Evolutionary conservation across 2,888 invertebrate genomes (phyloP).

Genomic region (Conomelus anceps): DNA sequence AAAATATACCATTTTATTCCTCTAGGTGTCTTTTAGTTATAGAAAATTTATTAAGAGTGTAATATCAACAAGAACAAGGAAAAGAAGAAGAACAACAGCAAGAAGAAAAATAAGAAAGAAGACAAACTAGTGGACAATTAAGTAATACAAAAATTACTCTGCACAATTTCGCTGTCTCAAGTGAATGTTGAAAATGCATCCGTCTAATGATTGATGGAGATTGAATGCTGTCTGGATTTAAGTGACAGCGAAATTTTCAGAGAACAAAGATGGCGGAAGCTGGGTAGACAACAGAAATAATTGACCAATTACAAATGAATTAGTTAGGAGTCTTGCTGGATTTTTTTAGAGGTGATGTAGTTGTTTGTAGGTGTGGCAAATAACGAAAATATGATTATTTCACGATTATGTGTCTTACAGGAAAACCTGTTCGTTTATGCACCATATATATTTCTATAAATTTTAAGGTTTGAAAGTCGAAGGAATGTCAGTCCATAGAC

Average conservation of each 20-base stretch:
- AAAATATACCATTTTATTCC: no score
- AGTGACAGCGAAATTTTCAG: background rate
- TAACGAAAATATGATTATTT: no score
- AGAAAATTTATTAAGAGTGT: background rate
- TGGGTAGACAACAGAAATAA: background rate
- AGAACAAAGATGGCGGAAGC: background rate
- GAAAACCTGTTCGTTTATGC: no score
- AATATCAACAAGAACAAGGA: background rate
- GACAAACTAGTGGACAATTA: background rate
- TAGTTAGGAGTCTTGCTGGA: background rate
- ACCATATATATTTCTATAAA: no score
- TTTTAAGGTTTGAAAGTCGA: no score
- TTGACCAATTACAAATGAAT: no score
- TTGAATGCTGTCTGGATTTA: background rate
- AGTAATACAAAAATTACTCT: background rate
- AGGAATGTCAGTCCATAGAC: no score
- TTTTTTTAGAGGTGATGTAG: background rate
- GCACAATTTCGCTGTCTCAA: background rate
- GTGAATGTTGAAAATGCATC: background rate
- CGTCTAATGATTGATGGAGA: background rate
- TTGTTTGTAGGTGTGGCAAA: background rate
- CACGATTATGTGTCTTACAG: no score
- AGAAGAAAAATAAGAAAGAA: no score
- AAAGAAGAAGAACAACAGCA: background rate
- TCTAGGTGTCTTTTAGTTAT: no score